Base-by-base conservation (phyloP, 2,797 vertebrate species). In the Sphaeramia orbicularis region DNA sequence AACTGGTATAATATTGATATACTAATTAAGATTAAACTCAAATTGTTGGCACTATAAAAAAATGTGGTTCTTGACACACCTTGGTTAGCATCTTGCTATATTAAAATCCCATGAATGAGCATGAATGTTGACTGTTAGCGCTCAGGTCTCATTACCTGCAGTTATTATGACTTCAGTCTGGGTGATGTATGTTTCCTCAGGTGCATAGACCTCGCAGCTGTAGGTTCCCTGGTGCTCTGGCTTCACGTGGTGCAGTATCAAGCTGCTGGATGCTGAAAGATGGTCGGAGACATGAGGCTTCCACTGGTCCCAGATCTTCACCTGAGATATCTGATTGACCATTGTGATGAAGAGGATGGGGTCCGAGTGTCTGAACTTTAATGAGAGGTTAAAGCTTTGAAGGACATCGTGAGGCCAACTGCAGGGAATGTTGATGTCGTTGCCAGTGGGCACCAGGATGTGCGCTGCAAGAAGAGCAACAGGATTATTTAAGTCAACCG, bases 201-300 rank as follows among this genome's bases (percentile, higher is more conserved):
- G 6, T 11, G 67, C 65, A n/a, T 8, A 48, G 43, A 76, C 19
- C 51, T 61, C 61, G 35, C 74, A 76, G 19, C 21, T 71, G 44
- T 61, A 76, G 10, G 12, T 27, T 6, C 74, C 74, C 24, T 65
- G 62, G 21, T 71, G 67, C 30, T 61, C 37, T 0, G 32, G 3
- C 15, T 1, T 45, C 24, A 71, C 10, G 24, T 9, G 19, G 8
- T 38, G 50, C 13, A 76, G 56, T 14, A 38, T 53, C 56, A 76
- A 51, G 27, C 10, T 13, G 1, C 5, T 43, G 1, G 9, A 41
- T 0, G 24, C 10, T 3, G 35, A 24, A 2, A n/a, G 37, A 24
- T 10, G 19, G 12, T 14, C 10, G 7, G 32, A 13, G 6, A 71
- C 45, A 2, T 52, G 19, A 9, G 8, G 4, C 24, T 42, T 66